Evolutionary conservation across 2,113 vertebrate species (phyloP).

Genomic region (Cinclus mexicanus): DNA sequence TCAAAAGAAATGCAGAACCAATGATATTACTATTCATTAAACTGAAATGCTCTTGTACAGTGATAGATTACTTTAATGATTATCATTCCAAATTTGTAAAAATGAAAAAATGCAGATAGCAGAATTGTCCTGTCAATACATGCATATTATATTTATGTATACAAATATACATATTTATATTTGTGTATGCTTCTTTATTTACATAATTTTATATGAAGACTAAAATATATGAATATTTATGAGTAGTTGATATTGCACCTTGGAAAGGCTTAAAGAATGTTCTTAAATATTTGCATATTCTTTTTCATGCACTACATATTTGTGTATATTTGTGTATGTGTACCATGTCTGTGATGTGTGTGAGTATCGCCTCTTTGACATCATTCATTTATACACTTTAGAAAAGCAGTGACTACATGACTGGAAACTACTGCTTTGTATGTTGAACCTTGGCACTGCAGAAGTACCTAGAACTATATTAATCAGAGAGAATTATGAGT

Average conservation of each 20-base stretch:
- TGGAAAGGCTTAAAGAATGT: background rate
- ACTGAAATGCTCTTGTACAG: background rate
- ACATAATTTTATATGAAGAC: background rate
- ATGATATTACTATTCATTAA: background rate
- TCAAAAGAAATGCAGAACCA: background rate
- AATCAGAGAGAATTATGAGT: background rate
- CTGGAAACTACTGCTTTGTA: background rate
- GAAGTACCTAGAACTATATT: background rate
- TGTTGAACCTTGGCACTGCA: background rate
- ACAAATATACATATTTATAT: background rate
- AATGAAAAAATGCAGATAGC: background rate
- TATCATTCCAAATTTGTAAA: background rate
- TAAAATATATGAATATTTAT: conserved; percentile 11
- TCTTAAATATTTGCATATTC: background rate
- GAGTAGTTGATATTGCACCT: background rate
- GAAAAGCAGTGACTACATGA: background rate
- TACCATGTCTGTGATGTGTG: background rate
- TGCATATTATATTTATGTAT: background rate
- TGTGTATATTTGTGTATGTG: too few relatives aligned
- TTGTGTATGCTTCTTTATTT: background rate
- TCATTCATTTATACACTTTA: background rate
- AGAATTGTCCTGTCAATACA: background rate
- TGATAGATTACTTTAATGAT: background rate
- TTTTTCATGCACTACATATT: background rate
- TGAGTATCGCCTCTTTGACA: background rate